Percentiles rank a stretch among this genome's conserved stretches.
phyloP scores from a whole-genome alignment of 2,888 invertebrate genomes.

The Drosophila eohydei region DNA sequence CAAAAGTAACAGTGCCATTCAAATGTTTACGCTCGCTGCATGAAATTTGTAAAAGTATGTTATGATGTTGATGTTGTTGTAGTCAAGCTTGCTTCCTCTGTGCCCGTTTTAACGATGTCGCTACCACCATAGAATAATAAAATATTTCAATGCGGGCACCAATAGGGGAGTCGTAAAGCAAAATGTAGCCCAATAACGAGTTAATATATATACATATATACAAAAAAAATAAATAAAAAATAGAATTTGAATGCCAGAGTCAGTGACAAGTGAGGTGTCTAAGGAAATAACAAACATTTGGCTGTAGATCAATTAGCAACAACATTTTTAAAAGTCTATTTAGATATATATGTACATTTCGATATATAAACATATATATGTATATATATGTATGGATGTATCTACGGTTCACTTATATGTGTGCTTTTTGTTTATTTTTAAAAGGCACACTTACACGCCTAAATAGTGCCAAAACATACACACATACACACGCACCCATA shows the following conservation, averaged over 20 bases:
- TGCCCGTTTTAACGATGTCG: constrained; percentile 12
- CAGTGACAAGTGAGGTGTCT: constrained; percentile 36
- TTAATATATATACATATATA: background rate
- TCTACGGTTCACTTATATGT: constrained; percentile 12
- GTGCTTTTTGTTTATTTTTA: constrained; percentile 47
- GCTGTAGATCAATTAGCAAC: constrained; percentile 49
- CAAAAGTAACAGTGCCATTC: background rate
- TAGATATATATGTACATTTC: background rate
- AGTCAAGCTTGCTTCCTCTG: background rate
- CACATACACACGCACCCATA: constrained; percentile 19
- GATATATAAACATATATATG: background rate
- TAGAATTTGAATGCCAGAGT: constrained; percentile 34
- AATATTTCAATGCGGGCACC: constrained; percentile 4
- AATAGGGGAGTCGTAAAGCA: background rate
- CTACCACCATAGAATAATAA: constrained; percentile 30
- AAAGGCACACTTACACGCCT: constrained; percentile 36
- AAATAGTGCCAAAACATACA: constrained; percentile 12
- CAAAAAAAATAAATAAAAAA: constrained; percentile 1
- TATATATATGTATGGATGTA: constrained; percentile 1
- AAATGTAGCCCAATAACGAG: constrained; percentile 6
- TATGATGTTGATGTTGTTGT: constrained; percentile 3
- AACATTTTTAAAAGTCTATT: constrained; percentile 14
- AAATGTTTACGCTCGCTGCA: background rate
- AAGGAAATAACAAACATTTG: constrained; percentile 51
- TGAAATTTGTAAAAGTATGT: constrained; percentile 6